A percentile compares a stretch with the other conserved stretches of the same genome.
Conservation (phyloP, 2,113 vertebrate species). For the Anser cygnoides region DNA sequence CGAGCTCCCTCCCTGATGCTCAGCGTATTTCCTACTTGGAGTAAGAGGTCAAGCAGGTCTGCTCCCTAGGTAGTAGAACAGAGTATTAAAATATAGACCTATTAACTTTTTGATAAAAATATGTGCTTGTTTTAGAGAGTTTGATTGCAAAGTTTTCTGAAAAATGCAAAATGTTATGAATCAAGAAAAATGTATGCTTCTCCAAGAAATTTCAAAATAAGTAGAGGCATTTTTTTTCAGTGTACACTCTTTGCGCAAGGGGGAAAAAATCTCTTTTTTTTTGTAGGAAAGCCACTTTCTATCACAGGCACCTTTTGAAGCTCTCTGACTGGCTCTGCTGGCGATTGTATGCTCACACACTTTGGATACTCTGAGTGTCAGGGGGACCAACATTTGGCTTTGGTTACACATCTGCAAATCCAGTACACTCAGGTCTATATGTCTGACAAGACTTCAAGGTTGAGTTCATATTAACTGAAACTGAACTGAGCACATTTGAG, state of each 20-base stretch:
- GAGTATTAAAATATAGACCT: not conserved
- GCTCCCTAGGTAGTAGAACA: not conserved
- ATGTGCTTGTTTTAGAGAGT: not conserved
- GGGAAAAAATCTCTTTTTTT: not conserved
- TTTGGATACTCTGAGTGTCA: not conserved
- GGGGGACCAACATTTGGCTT: not conserved
- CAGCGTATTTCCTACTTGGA: accelerated
- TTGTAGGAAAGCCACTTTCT: not conserved
- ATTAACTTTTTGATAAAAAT: not conserved
- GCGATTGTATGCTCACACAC: accelerated
- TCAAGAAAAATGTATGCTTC: not conserved
- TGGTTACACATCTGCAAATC: not conserved
- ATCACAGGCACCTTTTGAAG: not conserved
- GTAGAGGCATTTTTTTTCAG: not conserved
- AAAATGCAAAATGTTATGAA: not conserved
- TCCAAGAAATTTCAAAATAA: not conserved
- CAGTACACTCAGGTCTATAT: accelerated
- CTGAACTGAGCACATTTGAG: not conserved
- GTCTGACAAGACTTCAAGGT: constrained; percentile 10
- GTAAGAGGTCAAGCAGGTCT: not conserved
- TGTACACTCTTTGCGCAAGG: not conserved
- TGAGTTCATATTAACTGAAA: constrained; percentile 20
- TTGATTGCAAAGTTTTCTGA: not conserved
- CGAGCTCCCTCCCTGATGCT: not conserved
- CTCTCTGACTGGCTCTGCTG: not conserved